Base-by-base conservation (phyloP, 2,888 invertebrate genomes). In the Hirudinaria manillensis region DNA sequence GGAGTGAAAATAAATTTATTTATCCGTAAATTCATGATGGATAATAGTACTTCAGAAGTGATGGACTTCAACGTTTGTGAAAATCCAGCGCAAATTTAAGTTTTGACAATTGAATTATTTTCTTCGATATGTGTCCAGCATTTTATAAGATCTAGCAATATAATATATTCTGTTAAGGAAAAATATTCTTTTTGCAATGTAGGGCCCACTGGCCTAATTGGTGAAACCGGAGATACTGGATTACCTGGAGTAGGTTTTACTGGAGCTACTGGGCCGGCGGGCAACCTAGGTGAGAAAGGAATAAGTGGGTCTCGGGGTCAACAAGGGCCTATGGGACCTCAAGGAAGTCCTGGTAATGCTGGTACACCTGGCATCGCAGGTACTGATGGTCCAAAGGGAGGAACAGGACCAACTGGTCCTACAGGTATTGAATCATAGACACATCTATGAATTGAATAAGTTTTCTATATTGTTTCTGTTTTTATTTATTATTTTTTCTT, bases 371-470 rank as follows among this genome's bases (percentile, higher is more conserved):
- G 67, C 34, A 10, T 51, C 27, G 24, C 34, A 56, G 72, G 75
- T 34, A 4, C 32, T 21, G 56, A 27, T n/a, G 75, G 70, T 27
- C 51, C 71, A n/a, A 66, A 38, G 38, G 76, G 73, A 21, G n/a
- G 56, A 21, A 51, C 75, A 32, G 77, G 77, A 36, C 67, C 68
- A 56, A 51, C 27, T 16, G 77, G 77, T 24, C 29, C 45, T 29
- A 29, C 19, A 70, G 77, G 77, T 29, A 24, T 29, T 34, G 72
- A 51, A 24, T 7, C 61, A 61, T 6, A n/a, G 70, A 13, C 6
- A 3, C 29, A 29, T 56, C 51, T 56, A 24, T 27, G 21, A 51
- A 65, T 24, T 67, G 36, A 70, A 45, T 1, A n/a, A 71, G n/a
- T n/a, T 65, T 55, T 56, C 19, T 27, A 32, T 19, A 4, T 0